phyloP scores from a whole-genome alignment of 2,797 vertebrate species.

The Sus cebifrons region DNA sequence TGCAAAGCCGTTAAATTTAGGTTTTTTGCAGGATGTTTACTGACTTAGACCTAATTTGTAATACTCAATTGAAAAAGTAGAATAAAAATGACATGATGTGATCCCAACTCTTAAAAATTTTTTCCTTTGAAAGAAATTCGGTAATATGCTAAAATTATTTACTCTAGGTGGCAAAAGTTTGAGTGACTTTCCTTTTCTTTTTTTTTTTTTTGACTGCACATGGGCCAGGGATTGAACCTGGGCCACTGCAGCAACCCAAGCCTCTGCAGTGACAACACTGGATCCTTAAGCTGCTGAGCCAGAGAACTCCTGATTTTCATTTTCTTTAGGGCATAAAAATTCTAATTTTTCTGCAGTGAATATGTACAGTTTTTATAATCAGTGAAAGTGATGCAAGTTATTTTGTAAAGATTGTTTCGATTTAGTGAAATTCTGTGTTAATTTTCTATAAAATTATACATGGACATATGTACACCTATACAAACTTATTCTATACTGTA shows the following conservation, averaged over 20 bases:
- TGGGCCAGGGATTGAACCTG: no score
- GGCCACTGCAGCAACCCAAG: no score
- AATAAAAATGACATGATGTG: background rate
- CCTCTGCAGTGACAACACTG: no score
- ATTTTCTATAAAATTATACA: background rate
- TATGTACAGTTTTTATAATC: background rate
- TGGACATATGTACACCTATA: background rate
- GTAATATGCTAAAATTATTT: constrained; percentile 2
- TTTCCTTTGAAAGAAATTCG: constrained; percentile 17
- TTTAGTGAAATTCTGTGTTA: background rate
- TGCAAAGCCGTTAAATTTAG: background rate
- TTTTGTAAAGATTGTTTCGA: background rate
- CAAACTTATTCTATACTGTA: background rate
- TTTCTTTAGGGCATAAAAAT: background rate
- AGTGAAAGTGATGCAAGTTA: background rate
- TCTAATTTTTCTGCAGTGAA: constrained; percentile 19
- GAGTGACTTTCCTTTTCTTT: constrained; percentile 21
- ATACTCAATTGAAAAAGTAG: background rate
- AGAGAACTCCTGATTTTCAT: background rate
- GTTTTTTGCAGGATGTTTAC: background rate
- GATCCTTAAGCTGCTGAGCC: no score
- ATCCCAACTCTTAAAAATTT: constrained; percentile 12
- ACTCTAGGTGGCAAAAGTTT: background rate
- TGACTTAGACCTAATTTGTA: background rate
- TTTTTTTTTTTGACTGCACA: no score